Conservation (phyloP, 2,888 invertebrate genomes). For the Andrena haemorrhoa region DNA sequence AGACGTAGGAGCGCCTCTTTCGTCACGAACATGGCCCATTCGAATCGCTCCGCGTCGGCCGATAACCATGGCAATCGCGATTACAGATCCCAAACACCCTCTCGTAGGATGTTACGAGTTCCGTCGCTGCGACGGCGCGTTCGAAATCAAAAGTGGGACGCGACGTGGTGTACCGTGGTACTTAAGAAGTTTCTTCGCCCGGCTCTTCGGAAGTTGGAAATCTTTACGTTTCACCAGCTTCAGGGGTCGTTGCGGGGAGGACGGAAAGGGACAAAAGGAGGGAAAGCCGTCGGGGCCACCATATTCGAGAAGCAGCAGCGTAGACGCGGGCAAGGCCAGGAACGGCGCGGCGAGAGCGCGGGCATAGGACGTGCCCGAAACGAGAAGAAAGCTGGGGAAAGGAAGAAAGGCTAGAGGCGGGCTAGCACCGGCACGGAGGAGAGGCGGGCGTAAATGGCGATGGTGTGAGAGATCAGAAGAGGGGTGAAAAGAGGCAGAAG, state of each 20-base stretch:
- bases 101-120: conserved; percentile 9
- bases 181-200: conserved; percentile 25
- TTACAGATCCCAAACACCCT: conserved; percentile 10
- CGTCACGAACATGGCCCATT: conserved; percentile 28
- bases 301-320: not conserved
- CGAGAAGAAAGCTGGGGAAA: conserved; percentile 8
- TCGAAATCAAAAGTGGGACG: conserved; percentile 37
- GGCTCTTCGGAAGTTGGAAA: conserved; percentile 4
- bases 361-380: not conserved
- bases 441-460: conserved; percentile 50
- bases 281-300: not conserved
- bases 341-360: not conserved
- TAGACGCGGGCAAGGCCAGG: conserved; percentile 7
- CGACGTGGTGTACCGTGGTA: not conserved
- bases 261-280: not conserved
- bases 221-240: conserved; percentile 2
- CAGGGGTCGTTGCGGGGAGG: not conserved
- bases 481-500: conserved; percentile 43
- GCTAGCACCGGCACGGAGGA: conserved; percentile 9
- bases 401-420: not conserved
- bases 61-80: not conserved
- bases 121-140: not conserved
- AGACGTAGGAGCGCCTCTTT: not conserved
- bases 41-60: not conserved
- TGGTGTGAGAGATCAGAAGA: conserved; percentile 39